These are phyloP conservation scores for Phylloscopus whistleri DNA, from an alignment of 2,113 vertebrate genomes.

Conservation along the genomic window DNA sequence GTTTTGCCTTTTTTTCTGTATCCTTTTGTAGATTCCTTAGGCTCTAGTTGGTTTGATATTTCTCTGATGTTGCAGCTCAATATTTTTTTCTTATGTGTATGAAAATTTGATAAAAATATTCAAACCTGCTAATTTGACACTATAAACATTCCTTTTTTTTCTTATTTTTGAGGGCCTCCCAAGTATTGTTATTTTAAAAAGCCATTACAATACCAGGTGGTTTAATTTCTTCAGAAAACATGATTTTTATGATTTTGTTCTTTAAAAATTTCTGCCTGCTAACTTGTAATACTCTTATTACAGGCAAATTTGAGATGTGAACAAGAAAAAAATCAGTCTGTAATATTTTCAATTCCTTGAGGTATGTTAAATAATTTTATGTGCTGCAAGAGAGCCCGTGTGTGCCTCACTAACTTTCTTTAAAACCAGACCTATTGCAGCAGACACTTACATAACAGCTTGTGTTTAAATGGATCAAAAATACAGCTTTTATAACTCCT, in stretches of 20 bases:
- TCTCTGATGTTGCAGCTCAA: not conserved
- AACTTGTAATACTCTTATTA: not conserved
- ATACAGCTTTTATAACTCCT: not conserved
- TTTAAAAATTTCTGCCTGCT: not conserved
- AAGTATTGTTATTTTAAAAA: not conserved
- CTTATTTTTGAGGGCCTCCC: not conserved
- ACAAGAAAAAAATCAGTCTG: not conserved
- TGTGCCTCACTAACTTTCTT: not conserved
- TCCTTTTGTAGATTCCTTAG: not conserved
- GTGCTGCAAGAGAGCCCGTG: not conserved
- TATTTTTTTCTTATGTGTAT: not conserved
- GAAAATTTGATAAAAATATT: not conserved
- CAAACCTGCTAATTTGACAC: not conserved
- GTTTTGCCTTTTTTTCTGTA: not conserved
- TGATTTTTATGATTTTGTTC: not conserved
- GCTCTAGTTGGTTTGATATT: not conserved
- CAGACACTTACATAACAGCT: not conserved
- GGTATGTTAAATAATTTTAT: not conserved
- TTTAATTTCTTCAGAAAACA: not conserved
- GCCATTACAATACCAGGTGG: not conserved
- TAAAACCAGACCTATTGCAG: not conserved
- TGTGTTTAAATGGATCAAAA: not conserved
- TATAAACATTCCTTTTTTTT: not conserved
- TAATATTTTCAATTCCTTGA: not conserved
- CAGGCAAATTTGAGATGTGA: not conserved